Evolutionary conservation across 2,113 vertebrate species (phyloP), one percentile per base, ranked within the genome.

Genomic region (Tichodroma muraria): DNA sequence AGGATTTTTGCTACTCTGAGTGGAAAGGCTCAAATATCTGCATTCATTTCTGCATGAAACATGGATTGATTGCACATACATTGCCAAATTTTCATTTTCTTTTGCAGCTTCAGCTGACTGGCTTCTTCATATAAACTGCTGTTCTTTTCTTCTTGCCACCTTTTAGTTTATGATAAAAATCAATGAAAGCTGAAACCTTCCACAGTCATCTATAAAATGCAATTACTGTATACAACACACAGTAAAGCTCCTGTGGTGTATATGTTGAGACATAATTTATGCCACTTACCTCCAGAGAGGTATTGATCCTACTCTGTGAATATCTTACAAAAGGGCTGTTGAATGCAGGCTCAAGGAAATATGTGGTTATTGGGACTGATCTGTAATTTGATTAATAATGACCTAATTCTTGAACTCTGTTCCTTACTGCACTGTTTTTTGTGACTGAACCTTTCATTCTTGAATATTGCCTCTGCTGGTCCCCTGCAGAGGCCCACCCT

Each of bases 131-230:
- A 96, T 84, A 97, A 97, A 97, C 80, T 89, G 94, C 97, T 95
- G 95, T 93, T 98, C 96, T 97, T 98, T 97, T 97, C 97, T 98
- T 98, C 96, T 95, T 96, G 91, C 96, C 11, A 20, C 96, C 93
- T 97, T 98, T 98, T 97, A 98, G 97, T 98, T 97, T 97, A 98
- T 98, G 97, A 98, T 97, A 97, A 95, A 98, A 99, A 99, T 98
- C 98, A 98, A 98, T 99, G 98, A 97, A 95, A 97, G 98, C 97
- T 98, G 98, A 98, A 98, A 97, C 97, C 98, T 98, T 98, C 97
- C 96, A 98, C 96, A 96, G 96, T 87, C 97, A 97, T 98, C 98
- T 98, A 97, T 98, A 98, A 98, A 98, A 98, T 97, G 97, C 97
- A 98, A 98, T 98, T 98, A 98, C 97, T 97, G 94, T 98, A 97